Percentiles rank a stretch among this genome's conserved stretches.
Evolutionary conservation across 92 coral and sea anemone genomes (phyloP).

Genomic region (Epizoanthus stellaris): DNA sequence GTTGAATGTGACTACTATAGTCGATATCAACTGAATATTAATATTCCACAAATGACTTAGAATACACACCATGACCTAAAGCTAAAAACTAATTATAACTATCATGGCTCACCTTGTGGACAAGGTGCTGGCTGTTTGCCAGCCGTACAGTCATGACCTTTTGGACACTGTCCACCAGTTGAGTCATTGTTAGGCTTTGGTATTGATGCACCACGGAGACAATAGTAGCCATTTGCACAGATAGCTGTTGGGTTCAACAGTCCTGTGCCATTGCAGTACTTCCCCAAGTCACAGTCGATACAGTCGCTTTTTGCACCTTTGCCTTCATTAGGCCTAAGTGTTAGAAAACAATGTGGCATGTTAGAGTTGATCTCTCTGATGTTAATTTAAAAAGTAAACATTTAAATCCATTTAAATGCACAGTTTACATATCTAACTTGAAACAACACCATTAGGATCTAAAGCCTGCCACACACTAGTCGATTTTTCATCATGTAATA

Average conservation of each 20-base stretch:
- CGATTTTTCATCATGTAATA: no score
- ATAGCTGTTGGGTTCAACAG: slow-evolving; percentile 54
- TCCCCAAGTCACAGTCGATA: slow-evolving; percentile 74
- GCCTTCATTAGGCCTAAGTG: slow-evolving; percentile 61
- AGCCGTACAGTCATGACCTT: slow-evolving; percentile 77
- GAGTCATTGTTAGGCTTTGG: slow-evolving; percentile 94
- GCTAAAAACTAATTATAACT: background rate
- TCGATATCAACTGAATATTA: no score
- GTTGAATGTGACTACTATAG: no score
- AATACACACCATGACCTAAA: background rate
- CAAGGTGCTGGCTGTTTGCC: slow-evolving; percentile 83
- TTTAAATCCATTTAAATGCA: no score
- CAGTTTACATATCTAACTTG: no score
- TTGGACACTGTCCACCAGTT: slow-evolving; percentile 88
- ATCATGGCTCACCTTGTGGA: slow-evolving; percentile 62
- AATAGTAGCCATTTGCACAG: slow-evolving; percentile 86
- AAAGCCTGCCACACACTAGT: no score
- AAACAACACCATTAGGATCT: no score
- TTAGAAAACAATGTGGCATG: background rate
- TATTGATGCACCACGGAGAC: slow-evolving; percentile 73
- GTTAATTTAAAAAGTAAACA: background rate
- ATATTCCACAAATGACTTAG: background rate
- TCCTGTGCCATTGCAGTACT: slow-evolving; percentile 88
- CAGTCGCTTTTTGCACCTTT: slow-evolving; percentile 62
- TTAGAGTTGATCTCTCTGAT: background rate